Evolutionary conservation across 2,113 vertebrate species (phyloP), one percentile per base, ranked within the genome.

Genomic region (Talpa occidentalis): DNA sequence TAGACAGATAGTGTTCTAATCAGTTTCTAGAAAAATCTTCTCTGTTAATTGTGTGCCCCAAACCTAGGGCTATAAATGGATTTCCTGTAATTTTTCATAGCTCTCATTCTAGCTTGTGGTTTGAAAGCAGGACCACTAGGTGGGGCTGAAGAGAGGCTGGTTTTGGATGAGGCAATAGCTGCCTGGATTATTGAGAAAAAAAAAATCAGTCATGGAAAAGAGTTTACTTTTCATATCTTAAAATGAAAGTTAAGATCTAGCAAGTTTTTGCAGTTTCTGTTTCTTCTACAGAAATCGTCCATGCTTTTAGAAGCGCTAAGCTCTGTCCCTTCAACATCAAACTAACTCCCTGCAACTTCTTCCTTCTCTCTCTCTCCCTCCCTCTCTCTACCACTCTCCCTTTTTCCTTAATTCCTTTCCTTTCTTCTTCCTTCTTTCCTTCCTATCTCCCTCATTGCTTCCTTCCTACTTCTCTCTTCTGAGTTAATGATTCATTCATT

Each of bases 61-160:
- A 88, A 62, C 15, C 21, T 66, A 35, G 54, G 22, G 16, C 24
- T 49, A 17, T 19, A 11, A 28, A 8, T 60, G 60, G 30, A 22
- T 79, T 91, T 74, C 84, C 35, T 40, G 56, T 42, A 21, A 14
- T 19, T 76, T 82, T 77, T 62, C 62, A 3, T 12, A 49, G 80
- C 32, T n/a, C 67, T 28, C 14, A 22, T n/a, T 35, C 37, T 52
- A 37, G 52, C 10, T 62, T 77, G 76, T 59, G 60, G 35, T 77
- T 81, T 69, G 40, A 69, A 89, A 60, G 76, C 74, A 84, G 3
- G 72, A 59, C 92, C 96, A 96, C 90, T 60, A 97, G 97, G 77
- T 95, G 97, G 96, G 5, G 95, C 95, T 96, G 87, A 82, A 95
- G 94, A 93, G 93, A 91, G 28, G 21, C 66, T 77, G 84, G 44